Percentiles rank a stretch among this genome's conserved stretches.
Evolutionary conservation across 1,140 invertebrate genomes (phyloP).

Genomic region (Drosophila insularis): DNA sequence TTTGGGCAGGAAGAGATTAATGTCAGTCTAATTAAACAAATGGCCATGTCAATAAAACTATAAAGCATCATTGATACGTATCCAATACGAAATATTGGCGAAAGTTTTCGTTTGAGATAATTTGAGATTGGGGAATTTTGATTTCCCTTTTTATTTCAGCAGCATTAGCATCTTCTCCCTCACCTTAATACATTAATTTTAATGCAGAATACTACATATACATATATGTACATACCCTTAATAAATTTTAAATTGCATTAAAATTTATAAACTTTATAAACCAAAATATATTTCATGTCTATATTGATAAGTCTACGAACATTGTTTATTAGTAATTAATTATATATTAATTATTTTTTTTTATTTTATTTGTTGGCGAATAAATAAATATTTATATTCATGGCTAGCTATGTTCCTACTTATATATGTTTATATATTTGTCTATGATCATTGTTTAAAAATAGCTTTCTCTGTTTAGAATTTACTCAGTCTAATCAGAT

Average conservation of each 20-base stretch:
- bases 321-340: neutral
- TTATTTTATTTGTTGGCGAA: neutral
- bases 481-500: neutral
- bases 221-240: no score
- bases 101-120: constrained; percentile 1
- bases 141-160: neutral
- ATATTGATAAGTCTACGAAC: no score
- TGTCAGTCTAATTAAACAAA: constrained; percentile 65
- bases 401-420: no score
- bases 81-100: constrained; percentile 2
- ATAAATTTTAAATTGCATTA: no score
- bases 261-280: no score
- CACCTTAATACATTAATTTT: no score
- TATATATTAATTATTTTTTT: neutral
- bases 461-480: neutral
- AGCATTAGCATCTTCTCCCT: no score
- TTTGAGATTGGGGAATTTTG: neutral
- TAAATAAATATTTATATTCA: neutral
- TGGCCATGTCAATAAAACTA: constrained; percentile 58
- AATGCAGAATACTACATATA: no score
- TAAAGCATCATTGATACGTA: constrained; percentile 25
- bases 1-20: constrained; percentile 56
- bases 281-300: neutral
- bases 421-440: neutral
- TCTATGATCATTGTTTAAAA: neutral